These are phyloP conservation scores for Pantelozetes paolii DNA, from an alignment of 2,888 invertebrate species.

Conservation along the genomic window DNA sequence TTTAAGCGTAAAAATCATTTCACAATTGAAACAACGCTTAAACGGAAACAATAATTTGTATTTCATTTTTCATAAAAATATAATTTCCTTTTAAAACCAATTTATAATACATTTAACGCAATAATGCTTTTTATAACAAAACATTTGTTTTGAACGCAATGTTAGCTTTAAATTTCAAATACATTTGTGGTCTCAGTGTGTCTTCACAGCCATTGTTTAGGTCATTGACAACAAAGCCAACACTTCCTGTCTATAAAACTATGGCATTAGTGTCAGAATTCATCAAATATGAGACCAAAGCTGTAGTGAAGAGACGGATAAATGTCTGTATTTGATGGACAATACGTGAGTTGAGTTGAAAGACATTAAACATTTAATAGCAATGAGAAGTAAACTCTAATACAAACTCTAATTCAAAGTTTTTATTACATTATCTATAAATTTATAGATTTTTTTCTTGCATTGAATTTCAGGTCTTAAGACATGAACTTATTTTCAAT, in stretches of 20 bases:
- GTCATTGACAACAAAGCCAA: constrained; percentile 20
- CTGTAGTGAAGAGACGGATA: not conserved
- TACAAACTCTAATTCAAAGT: not conserved
- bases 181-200: not conserved
- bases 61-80: too few relatives aligned
- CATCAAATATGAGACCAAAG: constrained; percentile 14
- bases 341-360: constrained; percentile 29
- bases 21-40: too few relatives aligned
- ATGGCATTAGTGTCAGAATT: constrained; percentile 21
- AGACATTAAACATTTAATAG: constrained; percentile 9
- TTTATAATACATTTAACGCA: too few relatives aligned
- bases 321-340: not conserved
- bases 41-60: too few relatives aligned
- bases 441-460: not conserved
- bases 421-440: not conserved
- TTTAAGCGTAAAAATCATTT: too few relatives aligned
- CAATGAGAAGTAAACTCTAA: not conserved
- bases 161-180: not conserved
- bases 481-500: constrained; percentile 22
- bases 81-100: too few relatives aligned
- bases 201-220: not conserved
- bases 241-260: constrained; percentile 16
- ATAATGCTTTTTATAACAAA: too few relatives aligned
- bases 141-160: not conserved
- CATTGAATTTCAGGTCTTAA: not conserved